Evolutionary conservation across 2,888 invertebrate genomes (phyloP).

Genomic region (Orchestes rusci): DNA sequence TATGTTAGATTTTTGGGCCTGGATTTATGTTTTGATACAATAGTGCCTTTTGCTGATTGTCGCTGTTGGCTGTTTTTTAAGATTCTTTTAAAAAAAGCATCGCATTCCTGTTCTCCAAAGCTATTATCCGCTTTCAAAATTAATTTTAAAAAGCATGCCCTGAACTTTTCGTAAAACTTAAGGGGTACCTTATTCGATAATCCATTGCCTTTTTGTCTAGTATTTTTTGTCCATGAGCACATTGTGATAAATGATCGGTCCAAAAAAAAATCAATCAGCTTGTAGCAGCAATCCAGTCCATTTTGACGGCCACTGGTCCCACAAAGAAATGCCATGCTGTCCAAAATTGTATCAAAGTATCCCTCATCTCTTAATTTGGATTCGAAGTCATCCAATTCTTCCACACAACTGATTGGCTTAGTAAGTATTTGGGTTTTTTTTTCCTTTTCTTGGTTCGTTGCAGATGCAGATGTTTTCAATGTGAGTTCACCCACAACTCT

Average conservation of each 20-base stretch:
- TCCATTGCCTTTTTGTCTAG: constrained; percentile 7
- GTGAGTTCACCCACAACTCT: too few species aligned
- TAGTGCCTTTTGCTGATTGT: neutral
- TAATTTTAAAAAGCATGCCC: constrained; percentile 17
- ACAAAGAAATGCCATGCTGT: constrained; percentile 16
- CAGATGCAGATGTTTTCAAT: too few species aligned
- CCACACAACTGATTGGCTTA: constrained; percentile 11
- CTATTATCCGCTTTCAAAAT: constrained; percentile 13
- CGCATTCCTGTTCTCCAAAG: constrained; percentile 16
- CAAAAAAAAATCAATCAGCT: constrained; percentile 20
- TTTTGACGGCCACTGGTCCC: constrained; percentile 13
- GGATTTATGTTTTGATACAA: constrained; percentile 14
- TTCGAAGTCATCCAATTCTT: constrained; percentile 10
- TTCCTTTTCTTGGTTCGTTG: too few species aligned
- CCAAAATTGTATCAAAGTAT: constrained; percentile 7
- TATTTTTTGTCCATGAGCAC: constrained; percentile 21
- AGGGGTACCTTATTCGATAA: constrained; percentile 18
- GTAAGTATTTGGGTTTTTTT: too few species aligned
- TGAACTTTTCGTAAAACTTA: constrained; percentile 17
- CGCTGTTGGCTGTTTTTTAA: constrained; percentile 18
- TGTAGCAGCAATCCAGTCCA: constrained; percentile 17
- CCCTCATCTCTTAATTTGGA: constrained; percentile 10
- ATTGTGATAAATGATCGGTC: constrained; percentile 14
- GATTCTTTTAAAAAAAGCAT: constrained; percentile 18
- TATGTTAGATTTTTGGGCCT: constrained; percentile 20